Percentiles rank a stretch among this genome's conserved stretches.
Conservation (phyloP, 1,140 invertebrate genomes). For the Bilobella aurantiaca region DNA sequence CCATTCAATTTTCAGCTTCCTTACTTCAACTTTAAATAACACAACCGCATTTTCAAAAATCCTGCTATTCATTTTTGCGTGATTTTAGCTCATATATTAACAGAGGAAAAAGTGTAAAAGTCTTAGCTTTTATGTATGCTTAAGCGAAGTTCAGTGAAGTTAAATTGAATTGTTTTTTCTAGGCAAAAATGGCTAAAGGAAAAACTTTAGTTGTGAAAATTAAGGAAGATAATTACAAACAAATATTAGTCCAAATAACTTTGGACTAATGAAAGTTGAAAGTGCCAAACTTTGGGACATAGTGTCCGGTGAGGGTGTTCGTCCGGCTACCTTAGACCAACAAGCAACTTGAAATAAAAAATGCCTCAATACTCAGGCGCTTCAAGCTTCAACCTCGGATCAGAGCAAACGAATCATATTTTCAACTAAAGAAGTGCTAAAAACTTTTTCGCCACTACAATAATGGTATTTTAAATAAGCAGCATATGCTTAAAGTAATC, state of each 20-base stretch:
- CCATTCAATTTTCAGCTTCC: too few relatives aligned
- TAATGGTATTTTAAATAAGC: neutral
- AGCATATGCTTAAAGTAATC: neutral
- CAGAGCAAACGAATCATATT: neutral
- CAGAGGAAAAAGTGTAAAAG: too few relatives aligned
- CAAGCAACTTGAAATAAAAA: neutral
- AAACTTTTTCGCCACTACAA: neutral
- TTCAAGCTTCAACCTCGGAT: neutral
- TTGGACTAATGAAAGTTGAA: neutral
- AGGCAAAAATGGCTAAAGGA: too few relatives aligned
- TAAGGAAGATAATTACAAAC: neutral
- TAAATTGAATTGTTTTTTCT: too few relatives aligned
- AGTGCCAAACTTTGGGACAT: neutral
- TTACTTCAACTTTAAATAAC: too few relatives aligned
- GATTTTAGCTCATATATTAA: too few relatives aligned
- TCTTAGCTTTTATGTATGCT: too few relatives aligned
- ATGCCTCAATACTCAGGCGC: neutral
- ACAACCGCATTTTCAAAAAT: too few relatives aligned
- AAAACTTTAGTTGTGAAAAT: neutral
- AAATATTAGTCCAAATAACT: neutral
- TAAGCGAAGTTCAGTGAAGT: too few relatives aligned
- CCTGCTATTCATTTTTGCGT: too few relatives aligned
- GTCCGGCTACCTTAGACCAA: neutral
- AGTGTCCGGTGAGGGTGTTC: neutral
- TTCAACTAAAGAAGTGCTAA: neutral